A percentile compares a stretch with the other conserved stretches of the same genome.
These are phyloP conservation scores for Leptodactylus fallax DNA, from an alignment of 2,797 vertebrate genomes.

Conservation along the genomic window DNA sequence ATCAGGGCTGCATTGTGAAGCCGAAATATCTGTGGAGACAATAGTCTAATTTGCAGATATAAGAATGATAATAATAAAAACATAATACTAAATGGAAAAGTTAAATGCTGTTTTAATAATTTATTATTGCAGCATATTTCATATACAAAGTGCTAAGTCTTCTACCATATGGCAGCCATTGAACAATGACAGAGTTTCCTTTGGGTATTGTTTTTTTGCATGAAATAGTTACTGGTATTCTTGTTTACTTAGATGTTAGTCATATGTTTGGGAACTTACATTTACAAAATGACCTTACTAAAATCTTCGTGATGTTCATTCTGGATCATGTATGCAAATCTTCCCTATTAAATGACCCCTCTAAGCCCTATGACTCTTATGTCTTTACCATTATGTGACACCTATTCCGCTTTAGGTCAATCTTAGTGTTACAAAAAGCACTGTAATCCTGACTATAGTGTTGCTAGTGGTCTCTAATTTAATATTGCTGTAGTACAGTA, in stretches of 20 bases:
- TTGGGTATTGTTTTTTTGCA: background rate
- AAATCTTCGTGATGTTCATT: background rate
- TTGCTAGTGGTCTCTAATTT: too few relatives aligned
- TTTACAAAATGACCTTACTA: background rate
- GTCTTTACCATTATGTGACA: too few relatives aligned
- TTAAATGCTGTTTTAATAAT: background rate
- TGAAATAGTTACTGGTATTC: background rate
- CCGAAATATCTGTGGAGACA: too few relatives aligned
- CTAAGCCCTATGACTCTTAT: too few relatives aligned
- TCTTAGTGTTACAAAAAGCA: too few relatives aligned
- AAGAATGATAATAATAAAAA: background rate
- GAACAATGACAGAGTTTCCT: background rate
- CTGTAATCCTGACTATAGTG: too few relatives aligned
- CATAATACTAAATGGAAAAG: background rate
- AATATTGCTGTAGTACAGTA: too few relatives aligned
- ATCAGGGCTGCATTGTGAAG: too few relatives aligned
- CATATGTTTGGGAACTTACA: background rate
- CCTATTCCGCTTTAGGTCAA: too few relatives aligned
- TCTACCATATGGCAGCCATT: background rate
- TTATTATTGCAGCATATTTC: background rate
- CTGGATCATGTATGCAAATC: too few relatives aligned
- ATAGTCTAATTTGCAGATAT: too few relatives aligned
- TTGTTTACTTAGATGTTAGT: background rate
- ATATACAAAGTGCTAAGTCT: background rate
- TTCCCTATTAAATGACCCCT: background rate